Evolutionary conservation across 2,797 vertebrate genomes (phyloP).

Genomic region (Lutjanus campechanus): DNA sequence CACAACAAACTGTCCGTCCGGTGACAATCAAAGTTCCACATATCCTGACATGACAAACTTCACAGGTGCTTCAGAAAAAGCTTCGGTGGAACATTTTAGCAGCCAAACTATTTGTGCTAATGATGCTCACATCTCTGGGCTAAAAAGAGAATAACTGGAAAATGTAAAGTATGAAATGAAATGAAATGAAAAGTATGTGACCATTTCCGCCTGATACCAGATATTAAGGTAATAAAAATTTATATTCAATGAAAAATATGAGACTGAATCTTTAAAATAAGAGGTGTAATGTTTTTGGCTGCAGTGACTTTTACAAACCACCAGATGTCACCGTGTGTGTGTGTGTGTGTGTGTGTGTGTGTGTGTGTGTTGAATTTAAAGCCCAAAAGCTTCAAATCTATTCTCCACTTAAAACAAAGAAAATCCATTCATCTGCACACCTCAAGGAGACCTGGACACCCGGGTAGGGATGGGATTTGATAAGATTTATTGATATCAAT

Average conservation of each 20-base stretch:
- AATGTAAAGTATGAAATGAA: too few relatives aligned
- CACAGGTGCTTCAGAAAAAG: too few relatives aligned
- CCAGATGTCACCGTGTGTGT: conserved; percentile 19
- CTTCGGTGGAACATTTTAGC: too few relatives aligned
- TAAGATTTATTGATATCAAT: too few relatives aligned
- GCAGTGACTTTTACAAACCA: not conserved
- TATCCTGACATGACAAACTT: too few relatives aligned
- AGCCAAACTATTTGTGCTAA: too few relatives aligned
- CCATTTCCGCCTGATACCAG: not conserved
- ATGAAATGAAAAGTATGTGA: too few relatives aligned
- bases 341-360: not conserved
- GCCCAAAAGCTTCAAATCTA: not conserved
- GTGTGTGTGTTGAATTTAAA: not conserved
- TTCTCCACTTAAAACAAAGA: not conserved
- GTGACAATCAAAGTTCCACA: too few relatives aligned
- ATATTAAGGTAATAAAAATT: not conserved
- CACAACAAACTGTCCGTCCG: too few relatives aligned
- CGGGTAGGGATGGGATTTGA: too few relatives aligned
- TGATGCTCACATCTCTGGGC: too few relatives aligned
- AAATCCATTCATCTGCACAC: not conserved
- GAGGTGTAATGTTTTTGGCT: not conserved
- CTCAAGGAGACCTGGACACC: not conserved
- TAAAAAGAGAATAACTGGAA: too few relatives aligned
- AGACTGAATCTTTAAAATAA: not conserved
- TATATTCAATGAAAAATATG: not conserved